Percentiles rank a stretch among this genome's conserved stretches.
These are phyloP conservation scores for Perizoma affinitatum DNA, from an alignment of 2,888 invertebrate species.

Conservation along the genomic window DNA sequence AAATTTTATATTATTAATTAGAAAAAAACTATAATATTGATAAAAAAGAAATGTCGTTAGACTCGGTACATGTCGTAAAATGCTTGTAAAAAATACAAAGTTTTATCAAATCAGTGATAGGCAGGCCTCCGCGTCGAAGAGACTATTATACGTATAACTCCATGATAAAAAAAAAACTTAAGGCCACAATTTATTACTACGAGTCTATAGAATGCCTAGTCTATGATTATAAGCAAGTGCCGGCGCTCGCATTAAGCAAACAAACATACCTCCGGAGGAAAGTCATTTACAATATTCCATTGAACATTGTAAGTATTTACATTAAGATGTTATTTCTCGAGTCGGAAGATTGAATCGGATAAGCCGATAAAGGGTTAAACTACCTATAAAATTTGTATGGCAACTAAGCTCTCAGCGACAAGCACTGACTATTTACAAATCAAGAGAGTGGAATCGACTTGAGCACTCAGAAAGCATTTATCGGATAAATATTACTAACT, in stretches of 20 bases:
- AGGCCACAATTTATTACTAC: slow-evolving; percentile 80
- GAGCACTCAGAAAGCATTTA: slow-evolving; percentile 27
- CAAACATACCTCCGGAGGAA: slow-evolving; percentile 31
- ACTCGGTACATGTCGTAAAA: slow-evolving; percentile 75
- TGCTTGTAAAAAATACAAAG: slow-evolving; percentile 63
- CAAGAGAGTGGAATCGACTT: slow-evolving; percentile 32
- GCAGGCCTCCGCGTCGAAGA: slow-evolving; percentile 49
- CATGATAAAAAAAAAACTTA: slow-evolving; percentile 61
- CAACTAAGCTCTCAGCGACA: slow-evolving; percentile 79
- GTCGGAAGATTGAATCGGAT: slow-evolving; percentile 12
- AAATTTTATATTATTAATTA: slow-evolving; percentile 82
- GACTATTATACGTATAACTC: slow-evolving; percentile 59
- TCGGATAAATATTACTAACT: slow-evolving; percentile 3
- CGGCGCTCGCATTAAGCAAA: slow-evolving; percentile 47
- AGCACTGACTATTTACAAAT: slow-evolving; percentile 78
- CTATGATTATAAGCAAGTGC: slow-evolving; percentile 57
- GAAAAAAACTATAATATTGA: slow-evolving; percentile 69
- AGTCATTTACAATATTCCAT: slow-evolving; percentile 54
- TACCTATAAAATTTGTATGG: slow-evolving; percentile 80
- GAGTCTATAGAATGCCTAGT: slow-evolving; percentile 48
- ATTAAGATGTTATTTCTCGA: slow-evolving; percentile 35
- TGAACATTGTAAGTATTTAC: slow-evolving; percentile 59
- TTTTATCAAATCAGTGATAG: slow-evolving; percentile 46
- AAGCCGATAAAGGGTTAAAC: slow-evolving; percentile 42
- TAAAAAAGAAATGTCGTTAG: slow-evolving; percentile 73